Evolutionary conservation across 2,797 vertebrate genomes (phyloP).

Genomic region (Delichon dasypus): DNA sequence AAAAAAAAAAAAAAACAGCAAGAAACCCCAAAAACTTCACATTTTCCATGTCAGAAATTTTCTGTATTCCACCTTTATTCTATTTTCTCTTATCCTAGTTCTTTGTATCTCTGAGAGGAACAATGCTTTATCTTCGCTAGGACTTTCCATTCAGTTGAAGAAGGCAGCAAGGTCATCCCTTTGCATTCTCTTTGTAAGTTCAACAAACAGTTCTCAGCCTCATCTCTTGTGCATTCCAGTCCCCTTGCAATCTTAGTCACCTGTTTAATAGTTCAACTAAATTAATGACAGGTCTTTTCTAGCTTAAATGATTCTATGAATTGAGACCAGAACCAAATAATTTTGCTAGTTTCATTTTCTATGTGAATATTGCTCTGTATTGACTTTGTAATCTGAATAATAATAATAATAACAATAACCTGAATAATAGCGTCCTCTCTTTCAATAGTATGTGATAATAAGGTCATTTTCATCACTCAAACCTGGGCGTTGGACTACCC

Average conservation of each 20-base stretch:
- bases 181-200: not conserved
- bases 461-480: not conserved
- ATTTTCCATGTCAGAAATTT: not conserved
- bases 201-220: not conserved
- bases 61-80: not conserved
- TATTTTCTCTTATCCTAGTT: not conserved
- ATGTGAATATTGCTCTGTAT: not conserved
- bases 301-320: not conserved
- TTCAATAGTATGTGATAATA: not conserved
- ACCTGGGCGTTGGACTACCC: not conserved
- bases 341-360: not conserved
- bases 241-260: not conserved
- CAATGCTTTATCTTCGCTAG: accelerated
- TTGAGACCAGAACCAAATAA: not conserved
- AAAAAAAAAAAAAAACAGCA: not conserved
- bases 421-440: not conserved
- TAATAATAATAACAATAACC: not conserved
- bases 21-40: accelerated
- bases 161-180: not conserved
- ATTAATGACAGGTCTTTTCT: not conserved
- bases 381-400: not conserved
- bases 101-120: not conserved
- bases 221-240: not conserved
- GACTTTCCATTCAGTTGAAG: not conserved
- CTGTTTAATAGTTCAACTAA: not conserved